Evolutionary conservation across 2,797 vertebrate species (phyloP).

Genomic region (Poecilia velifera): DNA sequence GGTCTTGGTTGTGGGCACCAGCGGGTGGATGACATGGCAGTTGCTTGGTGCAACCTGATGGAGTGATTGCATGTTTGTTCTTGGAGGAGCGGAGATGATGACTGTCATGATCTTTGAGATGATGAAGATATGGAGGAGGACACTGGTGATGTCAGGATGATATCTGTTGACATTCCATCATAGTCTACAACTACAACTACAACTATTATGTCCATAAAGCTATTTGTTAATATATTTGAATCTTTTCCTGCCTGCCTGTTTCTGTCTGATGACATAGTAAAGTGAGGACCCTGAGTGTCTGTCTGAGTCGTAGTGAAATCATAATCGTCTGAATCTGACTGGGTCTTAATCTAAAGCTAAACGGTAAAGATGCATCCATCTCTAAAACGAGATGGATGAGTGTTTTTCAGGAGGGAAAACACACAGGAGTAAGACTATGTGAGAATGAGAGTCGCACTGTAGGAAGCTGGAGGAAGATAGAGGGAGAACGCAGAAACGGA

Average conservation of each 20-base stretch:
- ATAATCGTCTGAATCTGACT: constrained; percentile 58
- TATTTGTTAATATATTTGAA: constrained; percentile 7
- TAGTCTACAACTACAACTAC: neutral
- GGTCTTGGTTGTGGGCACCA: constrained; percentile 55
- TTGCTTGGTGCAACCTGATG: constrained; percentile 62
- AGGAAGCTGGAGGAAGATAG: constrained; percentile 58
- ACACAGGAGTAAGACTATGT: constrained; percentile 58
- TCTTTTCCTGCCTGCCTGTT: constrained; percentile 17
- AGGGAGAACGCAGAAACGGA: constrained; percentile 50
- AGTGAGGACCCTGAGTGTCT: constrained; percentile 51
- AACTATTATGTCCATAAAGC: constrained; percentile 19
- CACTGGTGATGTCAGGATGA: neutral
- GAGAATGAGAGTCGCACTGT: constrained; percentile 65
- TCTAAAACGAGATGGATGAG: constrained; percentile 46
- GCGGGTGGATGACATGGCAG: constrained; percentile 52
- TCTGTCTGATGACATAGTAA: constrained; percentile 29
- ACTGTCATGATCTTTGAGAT: constrained; percentile 16
- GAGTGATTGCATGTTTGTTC: constrained; percentile 38
- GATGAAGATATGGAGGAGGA: constrained; percentile 28
- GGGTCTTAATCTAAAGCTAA: constrained; percentile 52
- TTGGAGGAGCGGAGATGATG: constrained; percentile 19
- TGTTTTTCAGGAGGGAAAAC: constrained; percentile 42
- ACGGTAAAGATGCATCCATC: constrained; percentile 33
- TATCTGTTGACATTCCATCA: constrained; percentile 11
- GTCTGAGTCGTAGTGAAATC: constrained; percentile 38